Base-by-base conservation (phyloP, 2,888 invertebrate genomes). In the Masnerella sp. region DNA sequence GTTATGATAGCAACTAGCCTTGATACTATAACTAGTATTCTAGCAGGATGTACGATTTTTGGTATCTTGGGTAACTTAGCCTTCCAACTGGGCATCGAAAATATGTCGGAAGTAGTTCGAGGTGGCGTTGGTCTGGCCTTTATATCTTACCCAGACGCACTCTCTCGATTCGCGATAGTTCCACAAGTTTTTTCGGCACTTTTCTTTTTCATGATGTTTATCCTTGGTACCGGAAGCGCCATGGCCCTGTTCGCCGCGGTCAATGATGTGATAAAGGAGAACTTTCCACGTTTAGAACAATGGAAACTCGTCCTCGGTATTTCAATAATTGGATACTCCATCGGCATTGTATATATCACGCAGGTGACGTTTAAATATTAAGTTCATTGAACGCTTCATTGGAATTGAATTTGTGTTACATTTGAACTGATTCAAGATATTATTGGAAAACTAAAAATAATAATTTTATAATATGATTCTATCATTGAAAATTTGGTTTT, bases 41-140 rank as follows among this genome's bases (percentile, higher is more conserved):
- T 96, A 25, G 94, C 95, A 0, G 95, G 95, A 1, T 90, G 93
- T 68, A 94, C 95, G 1, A 95, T 95, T 74, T 95, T 95, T 82
- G 93, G 94, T 5, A 94, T 96, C 71, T 88, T 96, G 47, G 96
- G 96, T 0, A 95, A 95, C 85, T 86, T 96, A 80, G 94, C 95
- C 0, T 87, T 92, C 80, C 92, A 92, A 81, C 88, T 89, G 62
- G 88, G 89, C 0, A 88, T 88, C 7, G 88, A 89, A 14, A 91
- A 92, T 4, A 91, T 94, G 0, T 82, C 88, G 0, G 88, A 90
- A 0, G 93, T 94, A 0, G 91, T 95, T 0, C 92, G 93, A 4
- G 92, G 92, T 28, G 95, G 95, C 2, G 92, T 93, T 0, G 94
- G 95, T 0, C 87, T 96, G 59, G 95, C 95, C 0, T 96, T 96